Evolutionary conservation across 2,797 vertebrate genomes (phyloP).

Genomic region (Danio albolineatus): DNA sequence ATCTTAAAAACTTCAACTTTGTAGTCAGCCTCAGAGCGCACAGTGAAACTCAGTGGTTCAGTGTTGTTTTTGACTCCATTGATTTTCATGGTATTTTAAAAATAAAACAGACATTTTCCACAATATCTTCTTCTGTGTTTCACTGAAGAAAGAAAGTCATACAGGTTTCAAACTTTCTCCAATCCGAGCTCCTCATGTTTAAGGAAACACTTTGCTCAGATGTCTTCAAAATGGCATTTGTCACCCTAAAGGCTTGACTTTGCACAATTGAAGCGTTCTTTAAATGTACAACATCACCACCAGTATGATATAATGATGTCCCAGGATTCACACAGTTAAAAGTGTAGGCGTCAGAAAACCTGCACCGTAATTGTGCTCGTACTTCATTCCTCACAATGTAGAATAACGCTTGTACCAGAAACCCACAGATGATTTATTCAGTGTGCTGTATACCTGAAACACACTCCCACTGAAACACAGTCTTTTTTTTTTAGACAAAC

Average conservation of each 20-base stretch:
- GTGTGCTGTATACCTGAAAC: slow-evolving; percentile 36
- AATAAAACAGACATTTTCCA: not conserved
- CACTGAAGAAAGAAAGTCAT: not conserved
- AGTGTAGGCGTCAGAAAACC: not conserved
- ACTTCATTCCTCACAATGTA: slow-evolving; percentile 2
- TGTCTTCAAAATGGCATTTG: not conserved
- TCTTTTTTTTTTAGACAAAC: slow-evolving; percentile 41
- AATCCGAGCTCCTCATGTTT: not conserved
- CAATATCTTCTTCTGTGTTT: not conserved
- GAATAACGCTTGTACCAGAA: slow-evolving; percentile 21
- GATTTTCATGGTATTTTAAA: not conserved
- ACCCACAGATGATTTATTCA: slow-evolving; percentile 56
- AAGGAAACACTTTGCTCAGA: not conserved
- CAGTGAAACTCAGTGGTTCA: not conserved
- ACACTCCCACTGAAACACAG: slow-evolving; percentile 43
- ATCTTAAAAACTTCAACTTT: too few relatives aligned
- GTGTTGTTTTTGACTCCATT: not conserved
- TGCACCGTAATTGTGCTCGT: not conserved
- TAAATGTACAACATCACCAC: not conserved
- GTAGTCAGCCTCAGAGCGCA: not conserved
- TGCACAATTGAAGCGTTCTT: not conserved
- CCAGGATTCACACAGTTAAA: not conserved
- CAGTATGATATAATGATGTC: slow-evolving; percentile 2
- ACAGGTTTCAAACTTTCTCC: not conserved
- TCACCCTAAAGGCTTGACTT: not conserved